Evolutionary conservation across 2,888 invertebrate genomes (phyloP).

Genomic region (Mycogona germanica): DNA sequence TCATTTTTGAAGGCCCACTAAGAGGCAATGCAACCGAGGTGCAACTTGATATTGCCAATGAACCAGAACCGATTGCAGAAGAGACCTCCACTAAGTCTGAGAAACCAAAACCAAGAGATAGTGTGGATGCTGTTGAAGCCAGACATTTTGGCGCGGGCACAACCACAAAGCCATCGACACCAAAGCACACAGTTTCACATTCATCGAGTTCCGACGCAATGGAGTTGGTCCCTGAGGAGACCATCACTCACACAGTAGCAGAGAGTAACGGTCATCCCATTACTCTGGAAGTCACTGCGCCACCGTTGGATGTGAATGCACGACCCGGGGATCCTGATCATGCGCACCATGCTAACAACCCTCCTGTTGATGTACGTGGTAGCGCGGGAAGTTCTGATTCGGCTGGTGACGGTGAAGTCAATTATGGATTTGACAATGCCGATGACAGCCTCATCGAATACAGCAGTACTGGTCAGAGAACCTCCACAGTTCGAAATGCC

Average conservation of each 20-base stretch:
- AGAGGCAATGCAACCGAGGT: conserved; percentile 15
- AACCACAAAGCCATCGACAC: too few species aligned
- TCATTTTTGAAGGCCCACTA: neutral
- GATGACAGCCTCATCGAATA: conserved; percentile 14
- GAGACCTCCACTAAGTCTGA: neutral
- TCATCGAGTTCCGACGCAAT: too few species aligned
- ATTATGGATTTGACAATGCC: conserved; percentile 11
- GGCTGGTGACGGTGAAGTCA: conserved; percentile 10
- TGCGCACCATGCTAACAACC: too few species aligned
- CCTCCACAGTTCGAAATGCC: neutral
- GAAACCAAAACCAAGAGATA: too few species aligned
- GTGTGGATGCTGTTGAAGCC: too few species aligned
- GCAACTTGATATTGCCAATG: conserved; percentile 3
- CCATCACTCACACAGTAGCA: conserved; percentile 2
- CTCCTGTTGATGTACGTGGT: neutral
- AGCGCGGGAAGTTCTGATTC: conserved; percentile 3
- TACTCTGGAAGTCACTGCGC: conserved; percentile 11
- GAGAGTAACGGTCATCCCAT: conserved; percentile 15
- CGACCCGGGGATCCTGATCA: too few species aligned
- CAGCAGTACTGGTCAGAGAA: neutral
- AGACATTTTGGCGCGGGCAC: too few species aligned
- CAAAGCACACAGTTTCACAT: too few species aligned
- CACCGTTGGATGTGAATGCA: neutral
- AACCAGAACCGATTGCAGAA: neutral
- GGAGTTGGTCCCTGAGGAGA: neutral